Conservation (phyloP, 2,888 invertebrate genomes). For the Chrysolina haemoptera region DNA sequence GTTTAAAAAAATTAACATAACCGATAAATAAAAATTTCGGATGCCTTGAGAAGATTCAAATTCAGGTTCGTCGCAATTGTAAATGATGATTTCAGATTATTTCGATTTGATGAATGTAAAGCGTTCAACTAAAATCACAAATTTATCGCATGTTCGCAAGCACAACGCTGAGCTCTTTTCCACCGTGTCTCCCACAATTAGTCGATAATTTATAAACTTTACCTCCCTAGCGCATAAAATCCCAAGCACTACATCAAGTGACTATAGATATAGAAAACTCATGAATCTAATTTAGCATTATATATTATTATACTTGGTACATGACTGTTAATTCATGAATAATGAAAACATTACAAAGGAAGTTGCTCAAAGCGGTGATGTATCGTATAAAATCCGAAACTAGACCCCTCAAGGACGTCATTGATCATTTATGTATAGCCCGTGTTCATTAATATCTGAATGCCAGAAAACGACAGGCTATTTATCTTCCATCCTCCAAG, state of each 20-base stretch:
- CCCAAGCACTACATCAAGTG: not conserved
- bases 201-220: not conserved
- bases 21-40: too few species aligned
- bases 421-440: not conserved
- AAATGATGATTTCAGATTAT: too few species aligned
- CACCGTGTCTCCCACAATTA: not conserved
- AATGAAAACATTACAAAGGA: not conserved
- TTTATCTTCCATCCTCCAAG: not conserved
- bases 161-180: too few species aligned
- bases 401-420: not conserved
- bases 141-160: too few species aligned
- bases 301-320: slow-evolving; percentile 2
- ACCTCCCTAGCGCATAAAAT: not conserved
- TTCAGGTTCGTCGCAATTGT: too few species aligned
- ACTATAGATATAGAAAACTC: not conserved
- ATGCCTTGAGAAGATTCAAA: too few species aligned
- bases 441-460: not conserved
- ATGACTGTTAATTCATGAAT: not conserved
- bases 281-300: not conserved
- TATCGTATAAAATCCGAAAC: not conserved
- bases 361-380: not conserved
- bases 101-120: too few species aligned
- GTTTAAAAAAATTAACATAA: too few species aligned
- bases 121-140: too few species aligned
- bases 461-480: not conserved